Evolutionary conservation across 2,888 invertebrate genomes (phyloP), one percentile per base, ranked within the genome.

Genomic region (Morinoia aosen): DNA sequence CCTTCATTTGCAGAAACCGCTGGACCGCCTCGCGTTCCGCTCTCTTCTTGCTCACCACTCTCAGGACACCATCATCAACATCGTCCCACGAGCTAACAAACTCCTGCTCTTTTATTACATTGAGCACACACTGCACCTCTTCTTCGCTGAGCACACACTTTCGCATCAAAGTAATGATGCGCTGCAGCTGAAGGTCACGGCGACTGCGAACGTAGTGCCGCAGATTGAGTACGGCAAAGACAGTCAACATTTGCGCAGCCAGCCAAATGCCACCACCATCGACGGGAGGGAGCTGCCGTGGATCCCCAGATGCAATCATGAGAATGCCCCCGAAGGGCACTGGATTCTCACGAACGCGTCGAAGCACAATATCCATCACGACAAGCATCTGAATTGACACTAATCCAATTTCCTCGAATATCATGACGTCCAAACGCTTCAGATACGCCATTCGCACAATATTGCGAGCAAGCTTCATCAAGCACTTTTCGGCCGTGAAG

Each of bases 291-390:
- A 91, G 11, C 56, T 91, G 91, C 5, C 90, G 90, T n/a, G 90
- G 90, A 90, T 90, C 3, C 2, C 40, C 90, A 90, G 14, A 90
- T 33, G 48, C 48, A 3, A 91, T 48, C 91, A 91, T 91, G 10
- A 91, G 56, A 56, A 91, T 48, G 56, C 91, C 91, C 11, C 91
- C 91, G 91, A 91, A 91, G 14, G 91, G 91, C 40, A 91, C 91
- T 19, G 91, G 91, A 39, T 11, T 91, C 3, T 91, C 91, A 25
- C 91, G 91, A 11, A 25, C 56, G 0, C 40, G 8, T 39, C 8
- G 91, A 39, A 40, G 56, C 19, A 40, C 14, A 25, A 91, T 48
- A 40, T 91, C 91, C 25, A 91, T 11, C 10, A 88, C 88, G 33
- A 48, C 48, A 40, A 91, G 39, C 1, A 91, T 4, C 1, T 91